Evolutionary conservation across 2,113 vertebrate genomes (phyloP), one percentile per base, ranked within the genome.

Genomic region (Podiceps cristatus): DNA sequence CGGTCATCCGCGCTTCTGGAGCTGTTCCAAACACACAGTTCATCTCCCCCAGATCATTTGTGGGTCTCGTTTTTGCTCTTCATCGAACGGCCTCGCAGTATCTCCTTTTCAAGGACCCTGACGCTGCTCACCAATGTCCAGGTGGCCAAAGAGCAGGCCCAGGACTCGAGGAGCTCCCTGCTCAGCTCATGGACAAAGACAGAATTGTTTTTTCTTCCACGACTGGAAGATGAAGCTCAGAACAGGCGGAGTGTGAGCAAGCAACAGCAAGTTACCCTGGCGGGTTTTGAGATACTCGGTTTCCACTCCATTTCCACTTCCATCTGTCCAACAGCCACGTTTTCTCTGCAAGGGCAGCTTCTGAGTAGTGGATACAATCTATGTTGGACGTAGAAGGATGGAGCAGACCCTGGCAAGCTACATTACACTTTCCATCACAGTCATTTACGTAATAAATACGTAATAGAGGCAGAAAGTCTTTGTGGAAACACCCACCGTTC

Each of bases 371-470:
- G 35, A 25, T 5, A 33, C 29, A 11, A 27, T 1, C 52, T 29
- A 2, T 2, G 19, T 2, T 31, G 37, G 52, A 42, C 0, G 2
- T 40, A 64, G 82, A 11, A 50, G 50, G 59, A 45, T 27, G 42
- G 37, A 58, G 84, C 72, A 73, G 37, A 42, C 18, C 19, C 80
- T 18, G 15, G 31, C 11, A 12, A 58, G 44, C 44, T 29, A 11
- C 6, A 3, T 10, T 5, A 11, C 5, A 9, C 15, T 40, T 50
- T 45, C 29, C 29, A 40, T 28, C 84, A 20, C 11, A 42, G 24
- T 17, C 37, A 17, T 5, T 45, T 72, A 44, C 14, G 0, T 3
- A 45, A 63, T 2, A 58, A 72, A n/a, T 22, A 35, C 0, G 2
- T 16, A 53, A 37, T 16, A 7, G 13, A 7, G 45, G 35, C 31